phyloP scores from a whole-genome alignment of 2,113 vertebrate genomes.

The Anoplopoma fimbria region DNA sequence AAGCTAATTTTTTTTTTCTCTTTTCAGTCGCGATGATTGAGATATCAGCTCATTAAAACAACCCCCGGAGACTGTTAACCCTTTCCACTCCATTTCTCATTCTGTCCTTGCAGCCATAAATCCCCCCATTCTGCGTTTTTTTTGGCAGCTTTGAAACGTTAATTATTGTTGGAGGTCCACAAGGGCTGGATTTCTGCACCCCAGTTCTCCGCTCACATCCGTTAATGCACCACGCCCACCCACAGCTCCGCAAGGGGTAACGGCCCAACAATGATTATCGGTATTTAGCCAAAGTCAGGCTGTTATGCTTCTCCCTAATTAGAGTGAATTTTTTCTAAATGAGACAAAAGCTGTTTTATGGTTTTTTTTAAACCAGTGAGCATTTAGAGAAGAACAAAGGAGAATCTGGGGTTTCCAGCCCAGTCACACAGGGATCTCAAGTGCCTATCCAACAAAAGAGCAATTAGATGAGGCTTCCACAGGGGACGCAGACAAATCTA shows the following conservation, averaged over 20 bases:
- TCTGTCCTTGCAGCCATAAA: conserved; percentile 48
- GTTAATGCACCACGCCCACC: conserved; percentile 59
- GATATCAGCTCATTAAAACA: conserved; percentile 75
- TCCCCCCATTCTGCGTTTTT: conserved; percentile 50
- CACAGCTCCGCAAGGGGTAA: conserved; percentile 54
- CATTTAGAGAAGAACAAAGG: conserved; percentile 63
- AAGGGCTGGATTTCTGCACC: conserved; percentile 66
- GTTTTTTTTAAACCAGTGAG: conserved; percentile 36
- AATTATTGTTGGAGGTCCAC: conserved; percentile 67
- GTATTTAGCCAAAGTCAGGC: conserved; percentile 62
- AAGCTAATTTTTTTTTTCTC: conserved; percentile 13
- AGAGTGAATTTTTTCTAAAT: conserved; percentile 53
- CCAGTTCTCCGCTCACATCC: conserved; percentile 37
- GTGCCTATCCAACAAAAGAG: conserved; percentile 61
- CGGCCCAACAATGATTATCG: conserved; percentile 55
- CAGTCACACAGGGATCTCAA: conserved; percentile 54
- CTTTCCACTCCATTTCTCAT: conserved; percentile 17
- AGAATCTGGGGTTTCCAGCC: conserved; percentile 54
- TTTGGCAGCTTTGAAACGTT: conserved; percentile 68
- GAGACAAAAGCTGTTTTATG: conserved; percentile 48
- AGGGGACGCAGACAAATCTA: conserved; percentile 23
- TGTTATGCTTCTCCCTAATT: conserved; percentile 61
- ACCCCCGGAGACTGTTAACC: conserved; percentile 62
- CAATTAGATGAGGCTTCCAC: conserved; percentile 70
- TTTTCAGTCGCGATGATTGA: conserved; percentile 48